Percentiles rank a stretch among this genome's conserved stretches.
These are phyloP conservation scores for Magallana ariakensis DNA, from an alignment of 1,140 invertebrate species.

Conservation along the genomic window DNA sequence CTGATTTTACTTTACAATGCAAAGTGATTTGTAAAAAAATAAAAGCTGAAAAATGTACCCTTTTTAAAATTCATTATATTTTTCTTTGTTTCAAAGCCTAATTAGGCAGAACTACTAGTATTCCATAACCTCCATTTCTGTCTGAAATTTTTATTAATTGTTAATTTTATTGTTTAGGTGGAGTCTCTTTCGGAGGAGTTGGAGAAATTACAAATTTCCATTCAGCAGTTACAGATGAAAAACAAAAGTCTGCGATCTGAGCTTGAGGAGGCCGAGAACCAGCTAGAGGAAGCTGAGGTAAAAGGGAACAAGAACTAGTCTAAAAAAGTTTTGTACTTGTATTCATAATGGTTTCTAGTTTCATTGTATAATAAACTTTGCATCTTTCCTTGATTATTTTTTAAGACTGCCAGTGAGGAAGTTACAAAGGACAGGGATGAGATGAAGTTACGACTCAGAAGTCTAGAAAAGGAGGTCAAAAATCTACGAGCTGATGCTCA, in stretches of 20 bases:
- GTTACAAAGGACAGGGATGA: constrained; percentile 58
- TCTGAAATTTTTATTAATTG: too few species aligned
- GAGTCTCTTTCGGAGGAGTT: constrained; percentile 59
- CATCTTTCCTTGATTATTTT: background rate
- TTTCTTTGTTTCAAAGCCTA: too few species aligned
- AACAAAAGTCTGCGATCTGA: constrained; percentile 72
- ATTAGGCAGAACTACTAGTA: too few species aligned
- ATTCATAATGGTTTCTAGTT: too few species aligned
- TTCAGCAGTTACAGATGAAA: constrained; percentile 73
- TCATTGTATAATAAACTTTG: too few species aligned
- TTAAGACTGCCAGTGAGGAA: constrained; percentile 54
- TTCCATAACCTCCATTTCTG: too few species aligned
- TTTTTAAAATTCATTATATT: background rate
- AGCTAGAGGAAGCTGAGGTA: constrained; percentile 73
- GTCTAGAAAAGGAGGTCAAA: constrained; percentile 63
- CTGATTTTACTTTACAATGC: background rate
- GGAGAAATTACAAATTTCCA: constrained; percentile 63
- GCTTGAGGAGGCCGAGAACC: constrained; percentile 69
- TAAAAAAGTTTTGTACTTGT: too few species aligned
- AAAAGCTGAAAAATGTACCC: background rate
- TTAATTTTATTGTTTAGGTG: background rate
- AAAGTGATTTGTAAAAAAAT: background rate
- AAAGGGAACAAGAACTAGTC: background rate
- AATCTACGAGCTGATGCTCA: constrained; percentile 60
- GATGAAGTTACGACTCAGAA: constrained; percentile 54